A percentile compares a stretch with the other conserved stretches of the same genome.
Evolutionary conservation across 2,797 vertebrate genomes (phyloP).

Genomic region (Parauchenoglanis punctatus): DNA sequence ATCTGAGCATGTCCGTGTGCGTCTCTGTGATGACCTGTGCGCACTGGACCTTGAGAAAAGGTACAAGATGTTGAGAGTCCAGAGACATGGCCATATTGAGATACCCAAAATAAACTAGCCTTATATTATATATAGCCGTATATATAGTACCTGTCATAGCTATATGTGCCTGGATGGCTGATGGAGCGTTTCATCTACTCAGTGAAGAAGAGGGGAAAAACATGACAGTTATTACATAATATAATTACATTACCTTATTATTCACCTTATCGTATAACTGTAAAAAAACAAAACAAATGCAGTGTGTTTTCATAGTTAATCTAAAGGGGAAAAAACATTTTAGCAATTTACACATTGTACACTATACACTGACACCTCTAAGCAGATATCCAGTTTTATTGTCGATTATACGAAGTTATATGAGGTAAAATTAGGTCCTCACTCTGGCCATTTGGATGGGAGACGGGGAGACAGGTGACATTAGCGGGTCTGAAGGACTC

Average conservation of each 20-base stretch:
- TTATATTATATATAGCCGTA: neutral
- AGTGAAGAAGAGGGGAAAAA: constrained; percentile 47
- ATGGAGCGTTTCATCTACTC: constrained; percentile 89
- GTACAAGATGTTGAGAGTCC: neutral
- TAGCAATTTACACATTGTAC: neutral
- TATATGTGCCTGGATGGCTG: constrained; percentile 90
- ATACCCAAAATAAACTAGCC: neutral
- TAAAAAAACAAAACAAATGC: neutral
- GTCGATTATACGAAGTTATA: neutral
- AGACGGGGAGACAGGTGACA: constrained; percentile 86
- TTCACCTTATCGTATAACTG: neutral
- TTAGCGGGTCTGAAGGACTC: constrained; percentile 78
- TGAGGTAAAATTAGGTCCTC: constrained; percentile 19
- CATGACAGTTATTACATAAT: neutral
- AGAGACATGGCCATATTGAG: neutral
- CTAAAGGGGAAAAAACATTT: neutral
- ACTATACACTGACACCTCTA: neutral
- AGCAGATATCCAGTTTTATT: neutral
- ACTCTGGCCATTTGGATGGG: constrained; percentile 84
- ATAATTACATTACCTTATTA: neutral
- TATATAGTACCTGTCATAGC: constrained; percentile 83
- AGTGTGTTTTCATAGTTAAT: neutral
- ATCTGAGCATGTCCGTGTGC: constrained; percentile 79
- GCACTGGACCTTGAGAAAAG: constrained; percentile 69
- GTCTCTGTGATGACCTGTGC: constrained; percentile 72